phyloP scores from a whole-genome alignment of 2,888 invertebrate species.

The Diplolepis rosae region DNA sequence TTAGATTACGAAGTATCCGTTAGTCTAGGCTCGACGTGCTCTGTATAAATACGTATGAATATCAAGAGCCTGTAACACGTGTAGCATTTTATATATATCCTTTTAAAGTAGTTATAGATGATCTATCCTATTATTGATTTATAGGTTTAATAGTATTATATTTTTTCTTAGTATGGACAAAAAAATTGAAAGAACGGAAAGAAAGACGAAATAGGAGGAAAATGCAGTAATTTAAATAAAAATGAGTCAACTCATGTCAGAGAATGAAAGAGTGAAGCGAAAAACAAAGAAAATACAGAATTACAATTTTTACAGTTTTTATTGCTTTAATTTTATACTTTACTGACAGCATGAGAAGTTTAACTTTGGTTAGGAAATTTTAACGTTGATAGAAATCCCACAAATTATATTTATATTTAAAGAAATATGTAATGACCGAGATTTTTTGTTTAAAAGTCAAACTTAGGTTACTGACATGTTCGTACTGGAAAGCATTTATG shows the following conservation, averaged over 20 bases:
- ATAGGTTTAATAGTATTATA: too few species aligned
- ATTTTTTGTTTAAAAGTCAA: background rate
- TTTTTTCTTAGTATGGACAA: too few species aligned
- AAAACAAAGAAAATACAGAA: background rate
- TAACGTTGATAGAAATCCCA: too few species aligned
- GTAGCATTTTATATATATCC: conserved; percentile 56
- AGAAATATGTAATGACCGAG: background rate
- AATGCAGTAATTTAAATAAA: background rate
- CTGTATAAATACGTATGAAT: conserved; percentile 64
- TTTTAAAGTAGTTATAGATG: background rate
- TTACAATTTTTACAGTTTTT: background rate
- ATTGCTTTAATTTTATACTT: background rate
- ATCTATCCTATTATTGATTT: background rate
- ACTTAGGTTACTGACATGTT: background rate
- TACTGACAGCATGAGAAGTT: too few species aligned
- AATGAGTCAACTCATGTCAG: background rate
- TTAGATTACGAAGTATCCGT: conserved; percentile 69
- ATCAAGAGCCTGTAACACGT: conserved; percentile 61
- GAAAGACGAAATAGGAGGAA: background rate
- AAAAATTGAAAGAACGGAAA: too few species aligned
- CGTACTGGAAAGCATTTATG: conserved; percentile 22
- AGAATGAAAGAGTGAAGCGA: background rate
- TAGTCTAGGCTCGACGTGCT: conserved; percentile 65
- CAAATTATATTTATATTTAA: background rate
- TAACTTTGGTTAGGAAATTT: too few species aligned